These are phyloP conservation scores for Alcis repandata DNA, from an alignment of 2,888 invertebrate species.

Conservation along the genomic window DNA sequence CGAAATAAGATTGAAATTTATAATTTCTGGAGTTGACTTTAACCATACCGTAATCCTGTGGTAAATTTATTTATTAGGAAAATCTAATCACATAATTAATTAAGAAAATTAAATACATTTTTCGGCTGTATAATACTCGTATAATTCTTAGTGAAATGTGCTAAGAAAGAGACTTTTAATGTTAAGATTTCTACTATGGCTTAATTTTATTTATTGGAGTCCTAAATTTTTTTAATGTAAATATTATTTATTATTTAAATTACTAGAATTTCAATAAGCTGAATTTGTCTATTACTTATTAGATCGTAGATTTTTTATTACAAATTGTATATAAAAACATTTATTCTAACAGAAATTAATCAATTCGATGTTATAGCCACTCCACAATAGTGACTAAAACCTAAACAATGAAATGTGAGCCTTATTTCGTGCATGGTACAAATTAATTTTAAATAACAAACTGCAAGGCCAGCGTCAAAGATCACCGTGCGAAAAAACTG, in stretches of 20 bases:
- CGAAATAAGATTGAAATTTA: not conserved
- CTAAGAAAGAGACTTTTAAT: conserved; percentile 5
- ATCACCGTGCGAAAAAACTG: not conserved
- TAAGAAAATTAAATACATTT: not conserved
- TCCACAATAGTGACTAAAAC: not conserved
- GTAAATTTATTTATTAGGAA: not conserved
- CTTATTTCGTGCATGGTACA: not conserved
- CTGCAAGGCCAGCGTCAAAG: no score
- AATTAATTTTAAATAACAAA: not conserved
- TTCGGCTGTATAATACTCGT: not conserved
- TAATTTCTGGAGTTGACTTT: not conserved
- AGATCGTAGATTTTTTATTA: conserved; percentile 41
- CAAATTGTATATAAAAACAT: conserved; percentile 21
- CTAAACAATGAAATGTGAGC: not conserved
- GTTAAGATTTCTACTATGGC: not conserved
- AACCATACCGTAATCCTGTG: not conserved
- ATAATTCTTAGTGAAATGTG: not conserved
- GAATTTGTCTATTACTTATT: conserved; percentile 17
- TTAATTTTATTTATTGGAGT: conserved; percentile 31
- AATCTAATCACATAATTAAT: not conserved
- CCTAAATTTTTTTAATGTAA: conserved; percentile 37
- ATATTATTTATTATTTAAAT: conserved; percentile 41
- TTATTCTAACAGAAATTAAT: conserved; percentile 2
- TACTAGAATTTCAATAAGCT: conserved; percentile 33
- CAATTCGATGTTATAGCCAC: not conserved